Base-by-base conservation (phyloP, 1,140 invertebrate genomes). In the Drosophila cardini region DNA sequence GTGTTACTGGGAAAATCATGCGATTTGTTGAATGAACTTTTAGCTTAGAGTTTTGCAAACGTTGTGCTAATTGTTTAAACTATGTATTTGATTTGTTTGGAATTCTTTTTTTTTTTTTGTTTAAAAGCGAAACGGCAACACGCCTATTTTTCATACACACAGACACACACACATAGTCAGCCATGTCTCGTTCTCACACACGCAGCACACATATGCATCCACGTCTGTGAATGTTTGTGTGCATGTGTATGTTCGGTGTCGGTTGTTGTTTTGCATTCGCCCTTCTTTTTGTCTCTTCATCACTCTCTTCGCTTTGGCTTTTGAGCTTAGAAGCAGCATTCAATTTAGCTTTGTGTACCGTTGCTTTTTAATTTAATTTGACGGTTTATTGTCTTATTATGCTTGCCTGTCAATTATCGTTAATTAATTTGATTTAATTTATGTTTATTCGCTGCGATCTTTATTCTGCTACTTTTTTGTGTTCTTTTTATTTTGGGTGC, bases 121-220 rank as follows among this genome's bases (percentile, higher is more conserved):
- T 70, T 57, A 70, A 80, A 78, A 73, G 63, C 64, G 48, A 77
- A 73, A 69, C 48, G 50, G 71, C 64, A 80, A 86, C 83, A 86
- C 82, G 82, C 82, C 82, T 86, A 85, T 82, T 86, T 86, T 87
- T 70, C 40, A 62, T 62, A 62, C 72, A 65, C 71, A 79, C 52
- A 62, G 60, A 76, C 56, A 71, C 61, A 57, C 69, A 56, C 13
- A 61, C 55, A 64, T 13, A 72, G 67, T 26, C 52, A 76, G 67
- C 57, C 67, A 70, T 70, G 72, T 74, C 72, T 62, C 72, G 72
- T 57, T 70, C 64, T 30, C 46, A 55, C 45, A 57, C 58, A 72
- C 56, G 61, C 8, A 43, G 56, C 8, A 43, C 62, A 18, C 38
- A 43, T 68, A 76, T 45, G 60, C 53, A 64, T 42, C 38, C 43